These are phyloP conservation scores for Aplysina aerophoba DNA, from an alignment of 37 sponge, comb jelly and placozoan genomes.

Conservation along the genomic window DNA sequence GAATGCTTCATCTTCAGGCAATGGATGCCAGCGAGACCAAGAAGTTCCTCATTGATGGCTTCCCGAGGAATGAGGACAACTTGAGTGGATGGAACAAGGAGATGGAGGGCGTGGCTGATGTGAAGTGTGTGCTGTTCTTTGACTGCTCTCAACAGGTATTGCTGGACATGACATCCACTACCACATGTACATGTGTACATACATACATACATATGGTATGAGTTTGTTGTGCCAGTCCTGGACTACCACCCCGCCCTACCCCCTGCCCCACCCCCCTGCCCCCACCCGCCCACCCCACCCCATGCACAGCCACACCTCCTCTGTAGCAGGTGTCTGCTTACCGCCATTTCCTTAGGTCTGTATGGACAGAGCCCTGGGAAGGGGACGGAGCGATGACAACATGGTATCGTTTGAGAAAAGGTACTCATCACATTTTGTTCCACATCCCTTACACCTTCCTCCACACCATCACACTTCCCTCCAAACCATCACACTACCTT, in stretches of 20 bases:
- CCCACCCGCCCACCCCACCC: background rate
- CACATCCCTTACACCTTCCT: too few relatives aligned
- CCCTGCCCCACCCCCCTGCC: background rate
- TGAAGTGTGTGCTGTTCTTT: conserved; percentile 90
- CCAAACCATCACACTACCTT: background rate
- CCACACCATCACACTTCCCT: too few relatives aligned
- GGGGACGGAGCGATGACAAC: conserved; percentile 87
- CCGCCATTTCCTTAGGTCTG: conserved; percentile 44
- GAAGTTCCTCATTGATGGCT: conserved; percentile 95
- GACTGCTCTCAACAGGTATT: conserved; percentile 88
- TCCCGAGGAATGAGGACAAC: conserved; percentile 92
- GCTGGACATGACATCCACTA: background rate
- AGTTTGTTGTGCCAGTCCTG: background rate
- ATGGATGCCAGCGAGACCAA: conserved; percentile 63
- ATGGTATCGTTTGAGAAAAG: conserved; percentile 79
- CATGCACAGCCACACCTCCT: background rate
- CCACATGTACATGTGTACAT: background rate
- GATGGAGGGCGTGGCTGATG: conserved; percentile 62
- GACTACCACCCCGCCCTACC: background rate
- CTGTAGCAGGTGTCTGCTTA: background rate
- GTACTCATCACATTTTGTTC: conserved; percentile 11
- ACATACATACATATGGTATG: background rate
- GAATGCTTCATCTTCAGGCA: conserved; percentile 35
- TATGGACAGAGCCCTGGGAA: conserved; percentile 58
- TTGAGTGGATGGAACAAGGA: conserved; percentile 83